A percentile compares a stretch with the other conserved stretches of the same genome.
Conservation (phyloP, 2,888 invertebrate species). For the Brachypterus glaber region DNA sequence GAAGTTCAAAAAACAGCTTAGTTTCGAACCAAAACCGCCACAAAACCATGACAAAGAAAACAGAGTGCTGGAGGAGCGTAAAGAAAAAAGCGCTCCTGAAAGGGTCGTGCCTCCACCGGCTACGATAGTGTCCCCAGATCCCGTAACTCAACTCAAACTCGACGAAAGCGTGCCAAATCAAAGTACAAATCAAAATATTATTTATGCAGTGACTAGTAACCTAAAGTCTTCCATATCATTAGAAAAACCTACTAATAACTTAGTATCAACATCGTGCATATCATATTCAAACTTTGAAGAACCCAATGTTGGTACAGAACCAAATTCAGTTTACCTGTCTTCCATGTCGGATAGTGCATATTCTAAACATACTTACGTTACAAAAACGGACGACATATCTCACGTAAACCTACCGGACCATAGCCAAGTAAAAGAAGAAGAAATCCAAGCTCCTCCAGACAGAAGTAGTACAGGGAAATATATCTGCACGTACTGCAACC, state of each 20-base stretch:
- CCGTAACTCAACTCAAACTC: slow-evolving; percentile 25
- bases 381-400: slow-evolving; percentile 21
- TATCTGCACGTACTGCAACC: slow-evolving; percentile 79
- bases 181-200: slow-evolving; percentile 35
- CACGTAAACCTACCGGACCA: slow-evolving; percentile 4
- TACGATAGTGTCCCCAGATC: slow-evolving; percentile 17
- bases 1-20: slow-evolving; percentile 78
- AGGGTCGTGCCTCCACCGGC: slow-evolving; percentile 21
- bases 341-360: slow-evolving; percentile 35
- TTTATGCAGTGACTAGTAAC: slow-evolving; percentile 21
- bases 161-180: slow-evolving; percentile 34
- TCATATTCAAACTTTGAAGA: slow-evolving; percentile 36
- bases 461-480: slow-evolving; percentile 53
- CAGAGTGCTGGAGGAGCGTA: slow-evolving; percentile 27
- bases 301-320: slow-evolving; percentile 35
- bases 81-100: slow-evolving; percentile 32
- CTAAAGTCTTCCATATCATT: slow-evolving; percentile 40
- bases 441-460: slow-evolving; percentile 20
- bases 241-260: slow-evolving; percentile 27
- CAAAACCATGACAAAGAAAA: slow-evolving; percentile 29
- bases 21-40: slow-evolving; percentile 45
- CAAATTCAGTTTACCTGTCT: slow-evolving; percentile 32
- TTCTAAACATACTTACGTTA: slow-evolving; percentile 25
- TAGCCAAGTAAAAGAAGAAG: slow-evolving; percentile 9
- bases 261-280: slow-evolving; percentile 35